Conservation (phyloP, 2,888 invertebrate species). For the Norana najaformis region DNA sequence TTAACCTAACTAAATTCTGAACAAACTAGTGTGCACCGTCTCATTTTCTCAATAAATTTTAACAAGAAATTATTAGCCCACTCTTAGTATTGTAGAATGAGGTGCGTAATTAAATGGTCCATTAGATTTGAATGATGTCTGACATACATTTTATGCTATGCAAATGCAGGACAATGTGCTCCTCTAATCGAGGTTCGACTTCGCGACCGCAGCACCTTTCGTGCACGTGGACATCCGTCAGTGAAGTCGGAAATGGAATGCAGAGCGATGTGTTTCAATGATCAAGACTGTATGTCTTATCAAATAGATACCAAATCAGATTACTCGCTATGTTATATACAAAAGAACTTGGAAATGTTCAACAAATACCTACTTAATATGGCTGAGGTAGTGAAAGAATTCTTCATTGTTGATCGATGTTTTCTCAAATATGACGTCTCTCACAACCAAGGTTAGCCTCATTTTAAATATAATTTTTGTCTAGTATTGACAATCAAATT, state of each 20-base stretch:
- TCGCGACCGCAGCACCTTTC: neutral
- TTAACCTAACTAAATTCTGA: no score
- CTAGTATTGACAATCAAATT: neutral
- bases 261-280: neutral
- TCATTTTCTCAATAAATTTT: no score
- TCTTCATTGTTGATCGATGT: conserved; percentile 2
- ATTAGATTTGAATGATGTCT: no score
- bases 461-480: no score
- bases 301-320: neutral
- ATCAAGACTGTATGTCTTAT: conserved; percentile 6
- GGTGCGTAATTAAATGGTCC: no score
- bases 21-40: no score
- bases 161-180: neutral
- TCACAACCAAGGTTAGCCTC: neutral
- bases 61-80: no score
- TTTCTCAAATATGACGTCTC: neutral
- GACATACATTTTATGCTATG: no score
- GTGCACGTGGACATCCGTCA: neutral
- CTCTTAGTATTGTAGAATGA: no score
- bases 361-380: neutral
- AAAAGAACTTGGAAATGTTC: neutral
- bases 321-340: neutral
- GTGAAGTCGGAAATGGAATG: conserved; percentile 13
- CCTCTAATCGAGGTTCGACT: neutral
- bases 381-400: neutral